phyloP scores from a whole-genome alignment of 2,113 vertebrate genomes.

The Motacilla alba region DNA sequence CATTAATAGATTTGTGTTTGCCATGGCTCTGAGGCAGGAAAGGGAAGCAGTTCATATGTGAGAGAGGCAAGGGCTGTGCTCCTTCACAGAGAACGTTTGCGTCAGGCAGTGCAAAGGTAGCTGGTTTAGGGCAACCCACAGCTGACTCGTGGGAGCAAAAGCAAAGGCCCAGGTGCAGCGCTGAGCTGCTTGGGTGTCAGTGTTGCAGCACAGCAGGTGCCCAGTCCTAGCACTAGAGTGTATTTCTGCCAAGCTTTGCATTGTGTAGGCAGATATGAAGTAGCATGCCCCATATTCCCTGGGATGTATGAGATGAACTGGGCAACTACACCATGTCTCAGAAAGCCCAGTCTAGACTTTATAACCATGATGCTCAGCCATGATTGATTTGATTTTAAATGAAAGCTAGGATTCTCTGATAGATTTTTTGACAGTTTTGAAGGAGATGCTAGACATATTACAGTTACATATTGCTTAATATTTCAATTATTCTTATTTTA shows the following conservation, averaged over 20 bases:
- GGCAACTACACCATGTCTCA: not conserved
- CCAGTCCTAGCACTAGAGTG: not conserved
- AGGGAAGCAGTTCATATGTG: not conserved
- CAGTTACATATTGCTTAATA: not conserved
- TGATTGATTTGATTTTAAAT: not conserved
- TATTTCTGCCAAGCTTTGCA: not conserved
- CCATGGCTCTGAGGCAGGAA: not conserved
- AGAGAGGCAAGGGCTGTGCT: not conserved
- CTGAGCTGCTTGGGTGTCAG: not conserved
- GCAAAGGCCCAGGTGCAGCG: not conserved
- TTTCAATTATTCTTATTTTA: not conserved
- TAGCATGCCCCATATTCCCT: not conserved
- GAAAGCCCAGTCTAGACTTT: not conserved
- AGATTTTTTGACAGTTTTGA: not conserved
- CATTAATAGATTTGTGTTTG: not conserved
- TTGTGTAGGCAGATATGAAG: not conserved
- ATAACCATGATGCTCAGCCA: not conserved
- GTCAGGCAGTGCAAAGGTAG: not conserved
- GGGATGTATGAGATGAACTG: not conserved
- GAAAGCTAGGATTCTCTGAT: not conserved
- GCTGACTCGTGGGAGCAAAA: not conserved
- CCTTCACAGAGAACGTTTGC: not conserved
- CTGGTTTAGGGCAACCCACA: not conserved
- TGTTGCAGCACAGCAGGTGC: not conserved
- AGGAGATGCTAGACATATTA: accelerated